Evolutionary conservation across 2,113 vertebrate species (phyloP).

Genomic region (Cephalopholis sonnerati): DNA sequence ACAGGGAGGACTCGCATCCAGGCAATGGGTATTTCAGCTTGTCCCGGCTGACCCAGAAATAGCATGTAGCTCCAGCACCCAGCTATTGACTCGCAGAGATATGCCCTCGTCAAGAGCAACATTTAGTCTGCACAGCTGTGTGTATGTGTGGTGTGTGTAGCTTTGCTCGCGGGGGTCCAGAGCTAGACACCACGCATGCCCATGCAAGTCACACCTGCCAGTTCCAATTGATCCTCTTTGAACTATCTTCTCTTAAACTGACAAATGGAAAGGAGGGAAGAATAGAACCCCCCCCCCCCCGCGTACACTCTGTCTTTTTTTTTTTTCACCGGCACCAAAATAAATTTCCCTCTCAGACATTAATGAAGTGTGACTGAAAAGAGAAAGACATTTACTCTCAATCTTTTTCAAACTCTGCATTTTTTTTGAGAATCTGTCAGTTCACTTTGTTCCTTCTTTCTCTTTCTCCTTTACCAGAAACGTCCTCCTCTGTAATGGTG

Average conservation of each 20-base stretch:
- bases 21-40: conserved; percentile 53
- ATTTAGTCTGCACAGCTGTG: conserved; percentile 59
- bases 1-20: conserved; percentile 48
- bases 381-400: conserved; percentile 22
- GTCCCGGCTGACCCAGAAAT: conserved; percentile 60
- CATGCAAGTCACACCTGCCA: conserved; percentile 68
- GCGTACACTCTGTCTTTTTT: not conserved
- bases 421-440: not conserved
- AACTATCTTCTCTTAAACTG: conserved; percentile 62
- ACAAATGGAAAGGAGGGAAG: conserved; percentile 36
- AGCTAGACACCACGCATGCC: conserved; percentile 30
- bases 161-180: conserved; percentile 50
- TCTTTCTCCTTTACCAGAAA: conserved; percentile 75
- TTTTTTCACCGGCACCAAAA: conserved; percentile 8
- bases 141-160: conserved; percentile 17
- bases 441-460: conserved; percentile 10
- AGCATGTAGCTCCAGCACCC: conserved; percentile 35
- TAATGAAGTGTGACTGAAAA: conserved; percentile 43
- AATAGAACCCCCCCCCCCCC: conserved; percentile 5
- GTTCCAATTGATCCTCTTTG: conserved; percentile 65
- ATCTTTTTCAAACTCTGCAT: not conserved
- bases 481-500: conserved; percentile 88
- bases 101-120: conserved; percentile 47
- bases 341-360: conserved; percentile 19
- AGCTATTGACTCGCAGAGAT: conserved; percentile 46